phyloP scores from a whole-genome alignment of 2,113 vertebrate genomes.

The Oryzias javanicus region DNA sequence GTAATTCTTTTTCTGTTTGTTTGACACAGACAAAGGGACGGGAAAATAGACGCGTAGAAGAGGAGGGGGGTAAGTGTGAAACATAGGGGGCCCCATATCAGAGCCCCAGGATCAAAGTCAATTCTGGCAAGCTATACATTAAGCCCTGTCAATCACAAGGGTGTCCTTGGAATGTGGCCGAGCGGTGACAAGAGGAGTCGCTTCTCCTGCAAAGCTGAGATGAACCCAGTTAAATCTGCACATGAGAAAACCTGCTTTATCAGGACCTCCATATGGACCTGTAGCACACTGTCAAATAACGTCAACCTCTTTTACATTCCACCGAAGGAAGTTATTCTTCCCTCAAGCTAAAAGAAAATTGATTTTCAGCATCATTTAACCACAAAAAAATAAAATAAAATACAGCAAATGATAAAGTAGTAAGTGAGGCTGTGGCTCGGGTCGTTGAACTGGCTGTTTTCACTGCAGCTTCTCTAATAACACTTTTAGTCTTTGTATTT shows the following conservation, averaged over 20 bases:
- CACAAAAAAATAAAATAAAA: not conserved
- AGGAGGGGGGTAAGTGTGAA: conserved; percentile 66
- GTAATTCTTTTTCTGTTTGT: conserved; percentile 88
- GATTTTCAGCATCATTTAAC: not conserved
- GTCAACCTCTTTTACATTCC: not conserved
- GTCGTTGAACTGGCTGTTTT: not conserved
- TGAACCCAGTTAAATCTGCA: conserved; percentile 59
- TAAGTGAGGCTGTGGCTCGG: not conserved
- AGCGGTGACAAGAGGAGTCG: conserved; percentile 80
- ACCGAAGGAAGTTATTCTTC: not conserved
- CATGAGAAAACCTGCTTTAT: conserved; percentile 13
- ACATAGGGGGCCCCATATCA: conserved; percentile 80
- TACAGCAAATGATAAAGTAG: not conserved
- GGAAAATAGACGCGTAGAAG: conserved; percentile 40
- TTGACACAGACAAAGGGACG: conserved; percentile 63
- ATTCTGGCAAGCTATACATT: conserved; percentile 89
- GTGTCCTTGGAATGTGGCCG: conserved; percentile 85
- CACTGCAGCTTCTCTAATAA: too few relatives aligned
- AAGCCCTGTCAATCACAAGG: conserved; percentile 86
- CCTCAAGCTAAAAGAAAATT: not conserved
- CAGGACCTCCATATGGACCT: not conserved
- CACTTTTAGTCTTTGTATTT: too few relatives aligned
- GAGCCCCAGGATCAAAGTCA: conserved; percentile 89
- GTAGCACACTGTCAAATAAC: not conserved
- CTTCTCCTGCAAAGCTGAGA: conserved; percentile 63